Conservation (phyloP, 1,140 invertebrate genomes). For the Anoplophora glabripennis region DNA sequence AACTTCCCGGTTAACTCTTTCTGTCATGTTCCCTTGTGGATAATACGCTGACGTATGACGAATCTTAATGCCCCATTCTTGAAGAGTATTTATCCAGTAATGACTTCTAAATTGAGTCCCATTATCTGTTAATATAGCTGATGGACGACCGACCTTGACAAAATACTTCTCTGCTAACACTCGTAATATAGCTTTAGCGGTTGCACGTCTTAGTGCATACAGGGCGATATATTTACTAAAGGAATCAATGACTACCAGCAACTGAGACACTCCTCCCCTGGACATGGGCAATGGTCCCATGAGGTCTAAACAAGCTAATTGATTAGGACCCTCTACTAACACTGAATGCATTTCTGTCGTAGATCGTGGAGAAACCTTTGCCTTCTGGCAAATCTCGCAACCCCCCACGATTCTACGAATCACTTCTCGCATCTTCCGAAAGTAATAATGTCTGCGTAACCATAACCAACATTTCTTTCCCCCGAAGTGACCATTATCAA, state of each 20-base stretch:
- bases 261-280: neutral
- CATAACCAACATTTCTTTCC: neutral
- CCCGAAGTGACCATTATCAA: slow-evolving; percentile 3
- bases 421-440: neutral
- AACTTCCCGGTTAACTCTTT: neutral
- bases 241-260: slow-evolving; percentile 1
- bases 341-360: neutral
- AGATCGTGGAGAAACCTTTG: neutral
- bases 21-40: neutral
- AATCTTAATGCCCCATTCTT: neutral
- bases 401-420: neutral
- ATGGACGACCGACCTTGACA: neutral
- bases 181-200: neutral
- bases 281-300: slow-evolving; percentile 5
- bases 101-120: neutral
- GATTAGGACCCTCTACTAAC: neutral
- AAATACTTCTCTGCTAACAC: neutral
- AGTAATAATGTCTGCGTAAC: neutral
- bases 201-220: neutral
- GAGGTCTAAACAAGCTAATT: slow-evolving; percentile 4
- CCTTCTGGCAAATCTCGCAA: slow-evolving; percentile 2
- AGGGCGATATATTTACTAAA: neutral
- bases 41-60: neutral
- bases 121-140: neutral
- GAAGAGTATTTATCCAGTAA: neutral